Conservation (phyloP, 2,113 vertebrate genomes). For the Falcunculus frontatus region DNA sequence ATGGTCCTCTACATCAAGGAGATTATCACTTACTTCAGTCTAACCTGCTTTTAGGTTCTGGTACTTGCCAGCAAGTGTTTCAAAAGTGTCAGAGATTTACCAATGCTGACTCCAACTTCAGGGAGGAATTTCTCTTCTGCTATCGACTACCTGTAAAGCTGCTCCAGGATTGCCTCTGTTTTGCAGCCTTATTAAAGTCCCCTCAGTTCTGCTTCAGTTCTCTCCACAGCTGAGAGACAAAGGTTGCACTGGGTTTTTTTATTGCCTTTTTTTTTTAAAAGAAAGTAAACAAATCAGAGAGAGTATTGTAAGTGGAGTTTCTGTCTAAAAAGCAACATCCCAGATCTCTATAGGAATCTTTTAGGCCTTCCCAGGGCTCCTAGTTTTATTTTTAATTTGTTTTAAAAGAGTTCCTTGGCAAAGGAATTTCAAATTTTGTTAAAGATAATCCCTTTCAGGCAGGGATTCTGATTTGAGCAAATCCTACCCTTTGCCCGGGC, state of each 20-base stretch:
- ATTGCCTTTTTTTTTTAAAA: not conserved
- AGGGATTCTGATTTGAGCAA: not conserved
- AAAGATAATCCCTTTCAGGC: not conserved
- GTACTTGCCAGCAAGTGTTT: not conserved
- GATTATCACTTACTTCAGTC: not conserved
- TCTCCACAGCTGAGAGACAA: not conserved
- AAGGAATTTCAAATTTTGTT: not conserved
- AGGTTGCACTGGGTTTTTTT: not conserved
- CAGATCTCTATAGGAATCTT: fast-evolving
- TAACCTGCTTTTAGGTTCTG: not conserved
- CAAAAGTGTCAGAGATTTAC: not conserved
- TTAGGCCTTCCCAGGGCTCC: not conserved
- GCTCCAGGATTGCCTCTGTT: not conserved
- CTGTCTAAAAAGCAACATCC: not conserved
- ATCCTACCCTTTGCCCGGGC: fast-evolving
- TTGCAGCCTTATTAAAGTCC: not conserved
- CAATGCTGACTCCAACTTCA: not conserved
- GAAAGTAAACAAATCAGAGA: not conserved
- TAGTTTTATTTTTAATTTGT: not conserved
- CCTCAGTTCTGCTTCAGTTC: not conserved
- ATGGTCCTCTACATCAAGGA: not conserved
- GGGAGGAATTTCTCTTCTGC: not conserved
- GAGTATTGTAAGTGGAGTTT: not conserved
- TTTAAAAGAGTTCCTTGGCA: not conserved
- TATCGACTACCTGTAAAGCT: not conserved